Evolutionary conservation across 2,113 vertebrate species (phyloP).

Genomic region (Hypocryptadius cinnamomeus): DNA sequence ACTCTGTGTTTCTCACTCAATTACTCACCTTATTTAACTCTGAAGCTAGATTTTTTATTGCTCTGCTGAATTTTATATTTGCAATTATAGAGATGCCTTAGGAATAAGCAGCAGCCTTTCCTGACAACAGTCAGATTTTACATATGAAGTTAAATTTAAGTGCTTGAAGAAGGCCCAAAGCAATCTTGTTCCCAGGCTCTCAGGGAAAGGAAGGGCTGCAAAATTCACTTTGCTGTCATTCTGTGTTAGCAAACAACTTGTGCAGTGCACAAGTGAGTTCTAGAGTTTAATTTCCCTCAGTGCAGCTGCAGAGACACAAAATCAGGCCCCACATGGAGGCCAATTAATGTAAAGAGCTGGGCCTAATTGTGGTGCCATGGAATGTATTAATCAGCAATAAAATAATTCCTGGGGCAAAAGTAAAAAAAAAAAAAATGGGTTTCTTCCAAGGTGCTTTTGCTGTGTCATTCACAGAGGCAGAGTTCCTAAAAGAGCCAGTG

Average conservation of each 20-base stretch:
- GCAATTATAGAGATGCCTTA: not conserved
- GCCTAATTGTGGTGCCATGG: not conserved
- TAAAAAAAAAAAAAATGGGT: not conserved
- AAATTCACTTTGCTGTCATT: not conserved
- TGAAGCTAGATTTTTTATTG: not conserved
- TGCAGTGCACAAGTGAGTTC: not conserved
- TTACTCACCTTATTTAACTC: constrained; percentile 2
- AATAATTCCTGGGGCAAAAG: not conserved
- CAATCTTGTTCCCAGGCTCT: not conserved
- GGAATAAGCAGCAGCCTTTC: not conserved
- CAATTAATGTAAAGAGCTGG: not conserved
- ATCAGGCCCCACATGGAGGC: not conserved
- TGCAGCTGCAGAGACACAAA: not conserved
- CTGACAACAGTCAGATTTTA: not conserved
- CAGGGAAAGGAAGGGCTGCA: not conserved
- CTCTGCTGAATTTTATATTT: not conserved
- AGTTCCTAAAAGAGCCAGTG: not conserved
- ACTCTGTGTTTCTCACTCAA: not conserved
- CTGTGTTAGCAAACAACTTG: fast-evolving
- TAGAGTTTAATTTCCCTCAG: not conserved
- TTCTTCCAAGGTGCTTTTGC: not conserved
- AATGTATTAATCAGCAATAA: not conserved
- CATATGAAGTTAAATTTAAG: not conserved
- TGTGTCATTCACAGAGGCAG: not conserved
- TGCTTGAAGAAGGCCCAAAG: not conserved